Base-by-base conservation (phyloP, 2,888 invertebrate genomes). In the Hipparchia semele region DNA sequence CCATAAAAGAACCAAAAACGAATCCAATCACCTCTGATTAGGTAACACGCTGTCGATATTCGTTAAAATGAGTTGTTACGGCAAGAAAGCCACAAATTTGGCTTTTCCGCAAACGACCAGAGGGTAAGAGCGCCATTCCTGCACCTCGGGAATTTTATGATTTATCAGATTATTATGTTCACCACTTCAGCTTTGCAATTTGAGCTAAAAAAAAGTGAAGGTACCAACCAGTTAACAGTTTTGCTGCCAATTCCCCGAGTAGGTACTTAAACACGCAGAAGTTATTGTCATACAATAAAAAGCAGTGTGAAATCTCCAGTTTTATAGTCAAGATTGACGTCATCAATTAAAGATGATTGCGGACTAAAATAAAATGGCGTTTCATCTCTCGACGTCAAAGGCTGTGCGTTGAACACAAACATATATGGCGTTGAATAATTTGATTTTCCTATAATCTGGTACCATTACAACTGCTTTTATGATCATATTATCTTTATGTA, bases 241-340 rank as follows among this genome's bases (percentile, higher is more conserved):
- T 54, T 23, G 53, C 53, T 66, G 65, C 65, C 33, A 54, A 67
- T 46, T 67, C 12, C 54, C 12, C 5, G 45, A 45, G 23, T 49
- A 49, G 6, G 46, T 51, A 51, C 10, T 64, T 23, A 64, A 8
- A 51, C 23, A 23, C 46, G 46, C 23, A 59, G 46, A 68, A 68
- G 68, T 68, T 58, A 68, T 7, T 68, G 58, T 68, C 39, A 56
- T 67, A 54, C 46, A 58, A 59, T 68, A 68, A 68, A 68, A 68
- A 68, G 23, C 45, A 49, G 68, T 68, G 49, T 6, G n/a, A 51
- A 68, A 58, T 67, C 67, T n/a, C 68, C 46, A 49, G 12, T 49
- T 68, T 68, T 58, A 68, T 68, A 59, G 58, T n/a, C 68, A 68
- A 23, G 10, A 23, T 49, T 59, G 68, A 59, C 68, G 68, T 49